Base-by-base conservation (phyloP, 1,140 invertebrate species). In the Dryas iulia region DNA sequence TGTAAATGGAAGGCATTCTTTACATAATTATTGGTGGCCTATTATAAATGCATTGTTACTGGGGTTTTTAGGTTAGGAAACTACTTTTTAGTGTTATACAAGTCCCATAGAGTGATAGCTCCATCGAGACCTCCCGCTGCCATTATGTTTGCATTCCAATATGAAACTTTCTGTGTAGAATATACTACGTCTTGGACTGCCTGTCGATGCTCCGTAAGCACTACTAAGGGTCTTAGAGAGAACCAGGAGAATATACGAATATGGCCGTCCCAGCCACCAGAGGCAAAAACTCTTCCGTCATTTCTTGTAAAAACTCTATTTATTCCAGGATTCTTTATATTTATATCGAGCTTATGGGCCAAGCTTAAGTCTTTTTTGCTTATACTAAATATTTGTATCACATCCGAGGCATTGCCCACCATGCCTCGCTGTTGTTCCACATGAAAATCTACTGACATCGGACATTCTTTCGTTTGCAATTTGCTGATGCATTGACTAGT, bases 161-260 rank as follows among this genome's bases (percentile, higher is more conserved):
- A 88, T 63, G 93, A 90, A 33, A 96, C 93, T 69, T 93, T 92
- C 26, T 90, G 84, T 1, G 84, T 79, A 5, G 95, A 96, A 89
- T 95, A 96, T 66, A 92, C 93, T 66, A 96, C 92, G 83, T 96
- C 95, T 76, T 95, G 93, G 53, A 96, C 92, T 23, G 93, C 92
- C 67, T 93, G 93, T 59, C 93, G 93, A 74, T 96, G 95, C 76
- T 95, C 94, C 31, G 94, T 94, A 11, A 97, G 88, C 67, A 97
- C 95, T 7, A 95, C 96, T 57, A 98, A 81, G 2, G 95, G 94
- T 56, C 95, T 93, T 8, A 97, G 83, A 63, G 94, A 95, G 82
- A 96, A 96, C 94, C 95, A 96, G 4, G 96, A 95, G 84, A 95
- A 97, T 71, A 97, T 93, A 77, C 96, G 91, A 47, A 97, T 92